phyloP scores from a whole-genome alignment of 2,888 invertebrate genomes.

The Frankliniella intonsa region DNA sequence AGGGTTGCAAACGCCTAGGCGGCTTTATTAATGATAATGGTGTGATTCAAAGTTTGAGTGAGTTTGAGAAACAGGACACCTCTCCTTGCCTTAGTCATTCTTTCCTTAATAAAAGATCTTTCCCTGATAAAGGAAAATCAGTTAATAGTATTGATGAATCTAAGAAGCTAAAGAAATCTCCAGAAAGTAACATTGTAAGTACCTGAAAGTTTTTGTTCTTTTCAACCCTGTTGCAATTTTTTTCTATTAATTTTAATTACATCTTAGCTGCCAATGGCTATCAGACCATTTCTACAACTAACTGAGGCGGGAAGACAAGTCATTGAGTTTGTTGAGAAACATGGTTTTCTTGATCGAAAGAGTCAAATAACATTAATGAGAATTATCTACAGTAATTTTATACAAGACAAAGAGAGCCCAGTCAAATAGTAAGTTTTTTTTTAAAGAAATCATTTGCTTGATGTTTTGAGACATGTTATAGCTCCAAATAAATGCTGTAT shows the following conservation, averaged over 20 bases:
- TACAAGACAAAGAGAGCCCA: neutral
- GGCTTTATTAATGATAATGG: neutral
- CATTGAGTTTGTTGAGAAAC: neutral
- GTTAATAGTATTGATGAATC: no score
- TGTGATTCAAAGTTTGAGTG: neutral
- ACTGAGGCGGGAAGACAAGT: neutral
- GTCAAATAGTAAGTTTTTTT: neutral
- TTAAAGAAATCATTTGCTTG: no score
- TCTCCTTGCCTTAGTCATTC: neutral
- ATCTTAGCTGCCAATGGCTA: neutral
- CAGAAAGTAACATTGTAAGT: neutral
- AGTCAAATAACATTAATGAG: neutral
- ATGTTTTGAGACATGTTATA: neutral
- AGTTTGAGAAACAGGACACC: neutral
- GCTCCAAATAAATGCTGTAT: neutral
- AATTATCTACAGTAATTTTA: neutral
- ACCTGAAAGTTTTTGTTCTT: neutral
- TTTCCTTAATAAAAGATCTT: neutral
- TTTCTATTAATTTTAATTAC: neutral
- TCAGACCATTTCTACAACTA: neutral
- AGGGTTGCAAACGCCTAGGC: no score
- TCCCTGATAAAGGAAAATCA: no score
- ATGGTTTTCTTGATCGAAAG: neutral
- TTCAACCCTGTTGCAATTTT: neutral
- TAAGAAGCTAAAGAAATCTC: no score